Evolutionary conservation across 2,797 vertebrate species (phyloP), one percentile per base, ranked within the genome.

Genomic region (Nothura maculosa): DNA sequence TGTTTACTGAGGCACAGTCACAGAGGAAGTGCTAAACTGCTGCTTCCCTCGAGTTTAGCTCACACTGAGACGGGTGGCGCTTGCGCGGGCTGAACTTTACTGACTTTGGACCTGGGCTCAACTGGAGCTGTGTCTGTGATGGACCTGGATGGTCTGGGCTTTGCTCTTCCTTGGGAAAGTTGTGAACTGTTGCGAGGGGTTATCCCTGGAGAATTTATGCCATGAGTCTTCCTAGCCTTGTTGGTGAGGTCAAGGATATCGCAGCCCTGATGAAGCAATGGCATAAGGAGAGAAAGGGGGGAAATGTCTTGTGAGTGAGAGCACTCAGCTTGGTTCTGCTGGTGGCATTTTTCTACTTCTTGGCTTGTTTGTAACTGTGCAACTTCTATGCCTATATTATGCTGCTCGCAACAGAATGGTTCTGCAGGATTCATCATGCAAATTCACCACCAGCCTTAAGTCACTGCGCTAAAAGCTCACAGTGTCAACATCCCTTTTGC

Each of bases 161-260:
- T 0, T 62, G 12, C 38, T 21, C 40, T 84, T 86, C n/a, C 36
- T 70, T 80, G 38, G 18, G 50, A 60, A 24, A 47, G 9, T 0
- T 21, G 19, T 70, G 32, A 79, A 10, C 36, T 40, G 3, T 70
- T 77, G 19, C 5, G 24, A n/a, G 73, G 57, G 48, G 25, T 25
- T 93, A 32, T 68, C 32, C 30, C 32, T 22, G 1, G n/a, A 47
- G 22, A 50, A 24, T 74, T 92, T 92, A 47, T 54, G 32, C 36
- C 36, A 16, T 12, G 61, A 28, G 50, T 79, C 67, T 48, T 81
- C 83, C n/a, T 50, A 79, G 3, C 42, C 12, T 89, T 43, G 11
- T 78, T 0, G 0, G 6, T 43, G 62, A 18, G 54, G 28, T 57
- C 17, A 52, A 8, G 34, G n/a, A 27, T 75, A 0, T 58, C 7